phyloP scores from a whole-genome alignment of 2,113 vertebrate species.

The Pomatorhinus ruficollis region DNA sequence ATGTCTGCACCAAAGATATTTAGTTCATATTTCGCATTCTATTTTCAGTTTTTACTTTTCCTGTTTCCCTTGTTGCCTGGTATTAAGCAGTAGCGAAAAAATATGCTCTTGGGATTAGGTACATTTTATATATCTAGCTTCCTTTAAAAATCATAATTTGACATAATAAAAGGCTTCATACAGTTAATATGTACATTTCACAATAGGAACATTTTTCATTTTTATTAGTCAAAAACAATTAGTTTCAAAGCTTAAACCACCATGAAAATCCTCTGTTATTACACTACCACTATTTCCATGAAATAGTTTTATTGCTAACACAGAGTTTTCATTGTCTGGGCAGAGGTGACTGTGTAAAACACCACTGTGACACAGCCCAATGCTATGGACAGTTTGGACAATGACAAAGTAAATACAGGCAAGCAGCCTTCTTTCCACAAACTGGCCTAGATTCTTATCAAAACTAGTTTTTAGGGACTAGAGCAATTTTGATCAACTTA shows the following conservation, averaged over 20 bases:
- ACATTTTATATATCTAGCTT: not conserved
- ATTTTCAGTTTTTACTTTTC: not conserved
- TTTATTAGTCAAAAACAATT: conserved; percentile 34
- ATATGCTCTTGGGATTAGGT: not conserved
- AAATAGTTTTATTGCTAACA: not conserved
- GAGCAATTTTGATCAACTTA: not conserved
- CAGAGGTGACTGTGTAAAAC: not conserved
- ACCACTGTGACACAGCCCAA: not conserved
- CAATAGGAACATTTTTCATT: not conserved
- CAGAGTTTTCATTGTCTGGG: not conserved
- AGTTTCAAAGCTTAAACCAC: not conserved
- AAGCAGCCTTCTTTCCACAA: not conserved
- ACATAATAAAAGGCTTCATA: not conserved
- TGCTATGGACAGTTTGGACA: not conserved
- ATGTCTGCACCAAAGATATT: not conserved
- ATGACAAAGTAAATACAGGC: not conserved
- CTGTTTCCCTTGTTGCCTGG: not conserved
- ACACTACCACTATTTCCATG: not conserved
- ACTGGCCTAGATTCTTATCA: not conserved
- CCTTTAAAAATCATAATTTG: not conserved
- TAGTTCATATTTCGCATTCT: not conserved
- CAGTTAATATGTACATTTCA: not conserved
- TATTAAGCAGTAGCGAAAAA: not conserved
- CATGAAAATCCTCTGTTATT: not conserved
- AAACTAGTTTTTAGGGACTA: not conserved